These are phyloP conservation scores for Cephalopterus ornatus DNA, from an alignment of 2,113 vertebrate genomes.

Conservation along the genomic window DNA sequence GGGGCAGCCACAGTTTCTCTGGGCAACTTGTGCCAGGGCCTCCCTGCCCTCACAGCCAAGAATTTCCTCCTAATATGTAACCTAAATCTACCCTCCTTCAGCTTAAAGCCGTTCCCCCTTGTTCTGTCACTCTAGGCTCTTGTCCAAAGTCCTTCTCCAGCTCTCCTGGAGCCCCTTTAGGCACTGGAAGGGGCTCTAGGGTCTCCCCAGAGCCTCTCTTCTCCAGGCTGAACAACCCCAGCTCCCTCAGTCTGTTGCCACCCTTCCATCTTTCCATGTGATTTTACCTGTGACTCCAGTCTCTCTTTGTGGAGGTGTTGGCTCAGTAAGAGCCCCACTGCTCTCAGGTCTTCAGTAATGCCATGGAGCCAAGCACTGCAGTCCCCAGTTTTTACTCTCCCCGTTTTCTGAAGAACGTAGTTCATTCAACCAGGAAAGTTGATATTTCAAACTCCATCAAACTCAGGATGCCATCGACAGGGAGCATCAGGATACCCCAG, in stretches of 20 bases:
- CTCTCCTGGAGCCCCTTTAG: not conserved
- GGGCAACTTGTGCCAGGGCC: too few relatives aligned
- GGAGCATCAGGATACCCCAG: rapidly evolving
- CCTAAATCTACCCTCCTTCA: not conserved
- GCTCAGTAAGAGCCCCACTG: not conserved
- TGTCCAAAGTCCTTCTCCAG: not conserved
- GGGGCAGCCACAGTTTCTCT: not conserved
- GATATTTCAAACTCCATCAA: not conserved
- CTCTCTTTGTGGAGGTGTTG: rapidly evolving
- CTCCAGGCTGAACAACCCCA: not conserved
- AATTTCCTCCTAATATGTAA: not conserved
- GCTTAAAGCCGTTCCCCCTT: not conserved
- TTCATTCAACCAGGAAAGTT: not conserved
- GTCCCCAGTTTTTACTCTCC: not conserved
- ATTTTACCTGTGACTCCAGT: not conserved
- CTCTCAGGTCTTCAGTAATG: not conserved
- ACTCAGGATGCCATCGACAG: not conserved
- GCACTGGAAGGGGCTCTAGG: not conserved
- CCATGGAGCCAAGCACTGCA: rapidly evolving
- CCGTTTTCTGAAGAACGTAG: not conserved
- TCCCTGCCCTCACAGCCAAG: rapidly evolving
- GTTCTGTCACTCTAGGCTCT: not conserved
- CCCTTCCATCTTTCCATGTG: not conserved
- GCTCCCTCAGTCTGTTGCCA: not conserved
- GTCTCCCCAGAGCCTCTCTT: not conserved